phyloP scores from a whole-genome alignment of 2,797 vertebrate species.

The Protosalanx chinensis region DNA sequence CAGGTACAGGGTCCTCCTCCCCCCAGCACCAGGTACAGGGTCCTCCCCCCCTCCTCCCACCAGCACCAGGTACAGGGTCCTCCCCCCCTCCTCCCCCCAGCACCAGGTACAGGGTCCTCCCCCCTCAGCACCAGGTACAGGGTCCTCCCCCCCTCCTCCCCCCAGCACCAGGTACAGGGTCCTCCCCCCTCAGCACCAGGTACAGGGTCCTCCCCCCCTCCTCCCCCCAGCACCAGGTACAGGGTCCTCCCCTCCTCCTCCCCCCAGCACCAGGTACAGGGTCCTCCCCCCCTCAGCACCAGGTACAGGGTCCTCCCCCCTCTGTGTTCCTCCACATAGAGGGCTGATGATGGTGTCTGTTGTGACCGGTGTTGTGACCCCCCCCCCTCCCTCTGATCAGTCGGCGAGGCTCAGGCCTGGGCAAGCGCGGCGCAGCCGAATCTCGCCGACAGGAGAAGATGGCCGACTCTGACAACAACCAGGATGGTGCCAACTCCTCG shows the following conservation, averaged over 20 bases:
- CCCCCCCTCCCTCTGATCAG: constrained; percentile 56
- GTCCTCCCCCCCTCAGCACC: too few relatives aligned
- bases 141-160: neutral
- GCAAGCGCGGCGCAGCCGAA: constrained; percentile 99
- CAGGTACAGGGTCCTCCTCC: constrained; percentile 16
- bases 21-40: neutral
- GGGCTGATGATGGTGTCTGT: neutral
- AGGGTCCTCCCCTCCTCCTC: neutral
- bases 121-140: neutral
- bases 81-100: neutral
- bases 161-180: too few relatives aligned
- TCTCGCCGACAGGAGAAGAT: constrained; percentile 99
- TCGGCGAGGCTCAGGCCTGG: constrained; percentile 99
- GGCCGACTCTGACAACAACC: constrained; percentile 98
- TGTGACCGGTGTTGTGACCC: neutral
- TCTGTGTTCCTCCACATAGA: too few relatives aligned
- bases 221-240: too few relatives aligned
- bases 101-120: neutral
- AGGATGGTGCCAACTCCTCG: constrained; percentile 95
- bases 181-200: too few relatives aligned
- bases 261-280: too few relatives aligned
- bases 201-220: too few relatives aligned
- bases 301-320: too few relatives aligned
- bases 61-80: neutral
- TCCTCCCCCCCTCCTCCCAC: neutral